Evolutionary conservation across 2,113 vertebrate genomes (phyloP).

Genomic region (Apus apus): DNA sequence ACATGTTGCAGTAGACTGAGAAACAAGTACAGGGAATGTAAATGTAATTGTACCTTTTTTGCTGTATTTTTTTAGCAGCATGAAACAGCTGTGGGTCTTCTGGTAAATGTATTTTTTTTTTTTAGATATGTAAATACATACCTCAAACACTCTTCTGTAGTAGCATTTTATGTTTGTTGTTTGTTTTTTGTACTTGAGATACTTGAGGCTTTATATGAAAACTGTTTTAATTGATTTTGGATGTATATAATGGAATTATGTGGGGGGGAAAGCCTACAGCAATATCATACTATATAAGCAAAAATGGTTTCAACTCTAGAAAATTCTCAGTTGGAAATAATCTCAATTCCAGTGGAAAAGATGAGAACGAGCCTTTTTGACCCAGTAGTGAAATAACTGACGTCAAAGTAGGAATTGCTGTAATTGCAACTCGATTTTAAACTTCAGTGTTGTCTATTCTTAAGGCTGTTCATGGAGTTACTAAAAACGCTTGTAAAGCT

Average conservation of each 20-base stretch:
- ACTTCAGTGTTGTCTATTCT: background rate
- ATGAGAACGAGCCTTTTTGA: background rate
- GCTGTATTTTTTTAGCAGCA: background rate
- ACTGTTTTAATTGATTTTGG: background rate
- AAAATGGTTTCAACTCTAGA: background rate
- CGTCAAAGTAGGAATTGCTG: background rate
- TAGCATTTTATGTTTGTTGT: background rate
- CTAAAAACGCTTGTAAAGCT: constrained; percentile 14
- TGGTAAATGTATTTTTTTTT: background rate
- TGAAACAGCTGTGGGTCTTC: background rate
- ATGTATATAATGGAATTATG: background rate
- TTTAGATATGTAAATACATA: background rate
- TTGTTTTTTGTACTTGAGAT: background rate
- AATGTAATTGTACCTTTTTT: background rate
- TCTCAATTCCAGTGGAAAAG: background rate
- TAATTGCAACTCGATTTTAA: background rate
- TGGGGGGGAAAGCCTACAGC: background rate
- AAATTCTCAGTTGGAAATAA: background rate
- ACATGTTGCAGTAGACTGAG: background rate
- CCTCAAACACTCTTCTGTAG: background rate
- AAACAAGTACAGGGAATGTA: background rate
- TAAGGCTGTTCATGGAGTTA: background rate
- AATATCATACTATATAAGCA: background rate
- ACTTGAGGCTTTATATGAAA: background rate
- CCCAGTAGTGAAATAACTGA: background rate